These are phyloP conservation scores for Drosophila repleta DNA, from an alignment of 1,140 invertebrate genomes.

Conservation along the genomic window DNA sequence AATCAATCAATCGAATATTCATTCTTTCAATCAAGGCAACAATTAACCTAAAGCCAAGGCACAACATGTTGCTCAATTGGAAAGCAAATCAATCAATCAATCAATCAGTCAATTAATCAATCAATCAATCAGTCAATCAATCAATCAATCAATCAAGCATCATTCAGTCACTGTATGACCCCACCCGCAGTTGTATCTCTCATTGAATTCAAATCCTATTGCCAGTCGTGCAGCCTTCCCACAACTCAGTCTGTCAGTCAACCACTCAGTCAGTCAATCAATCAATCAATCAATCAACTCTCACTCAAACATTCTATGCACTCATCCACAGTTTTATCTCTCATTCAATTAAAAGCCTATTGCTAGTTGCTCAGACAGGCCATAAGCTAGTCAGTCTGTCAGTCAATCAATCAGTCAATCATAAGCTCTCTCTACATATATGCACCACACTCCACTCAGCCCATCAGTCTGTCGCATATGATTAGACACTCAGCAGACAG, in stretches of 20 bases:
- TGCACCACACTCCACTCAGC: too few species aligned
- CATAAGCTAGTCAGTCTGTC: too few species aligned
- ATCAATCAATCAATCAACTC: background rate
- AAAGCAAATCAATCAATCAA: too few species aligned
- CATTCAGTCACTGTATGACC: background rate
- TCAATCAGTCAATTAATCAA: slow-evolving; percentile 9
- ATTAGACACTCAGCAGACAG: background rate
- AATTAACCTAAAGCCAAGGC: too few species aligned
- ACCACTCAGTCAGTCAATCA: background rate
- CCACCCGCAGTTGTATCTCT: background rate
- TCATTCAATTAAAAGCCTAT: too few species aligned
- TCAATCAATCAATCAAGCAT: background rate
- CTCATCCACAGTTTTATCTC: background rate
- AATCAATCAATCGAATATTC: slow-evolving; percentile 3
- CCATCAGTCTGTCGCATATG: too few species aligned
- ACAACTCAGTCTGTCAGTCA: background rate
- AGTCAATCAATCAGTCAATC: too few species aligned
- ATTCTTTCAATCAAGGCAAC: slow-evolving; percentile 3
- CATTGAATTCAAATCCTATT: background rate
- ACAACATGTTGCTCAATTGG: too few species aligned
- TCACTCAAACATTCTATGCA: background rate
- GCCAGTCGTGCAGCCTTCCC: too few species aligned
- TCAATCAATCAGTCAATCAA: background rate
- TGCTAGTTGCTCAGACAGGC: too few species aligned
- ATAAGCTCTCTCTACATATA: too few species aligned